Percentiles rank a stretch among this genome's conserved stretches.
These are phyloP conservation scores for Channallabes apus DNA, from an alignment of 2,797 vertebrate genomes.

Conservation along the genomic window DNA sequence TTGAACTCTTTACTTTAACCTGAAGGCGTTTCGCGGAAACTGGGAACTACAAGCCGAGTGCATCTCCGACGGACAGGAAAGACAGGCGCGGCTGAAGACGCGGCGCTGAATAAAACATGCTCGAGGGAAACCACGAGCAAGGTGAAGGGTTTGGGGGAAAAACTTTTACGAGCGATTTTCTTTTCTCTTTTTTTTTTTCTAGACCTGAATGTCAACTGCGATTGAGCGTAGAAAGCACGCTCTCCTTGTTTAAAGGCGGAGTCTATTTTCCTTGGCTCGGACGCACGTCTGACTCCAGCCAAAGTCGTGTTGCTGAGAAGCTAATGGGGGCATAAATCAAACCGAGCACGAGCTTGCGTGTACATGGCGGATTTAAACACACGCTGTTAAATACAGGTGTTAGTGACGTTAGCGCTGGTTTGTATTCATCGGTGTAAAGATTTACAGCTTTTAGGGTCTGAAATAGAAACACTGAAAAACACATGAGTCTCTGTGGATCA, in stretches of 20 bases:
- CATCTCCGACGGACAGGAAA: not conserved
- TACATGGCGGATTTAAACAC: not conserved
- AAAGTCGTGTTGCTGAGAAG: not conserved
- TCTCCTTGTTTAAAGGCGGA: not conserved
- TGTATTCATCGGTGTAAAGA: too few relatives aligned
- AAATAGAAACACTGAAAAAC: not conserved
- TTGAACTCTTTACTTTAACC: not conserved
- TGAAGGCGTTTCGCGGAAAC: not conserved
- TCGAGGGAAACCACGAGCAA: not conserved
- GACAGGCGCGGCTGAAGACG: not conserved
- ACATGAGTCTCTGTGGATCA: not conserved
- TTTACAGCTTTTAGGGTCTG: not conserved
- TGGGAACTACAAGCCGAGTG: not conserved
- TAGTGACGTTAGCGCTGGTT: not conserved
- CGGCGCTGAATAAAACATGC: not conserved
- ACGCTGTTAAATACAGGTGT: not conserved
- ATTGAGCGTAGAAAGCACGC: not conserved
- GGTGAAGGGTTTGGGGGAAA: not conserved
- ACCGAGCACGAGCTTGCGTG: not conserved
- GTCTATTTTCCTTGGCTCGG: not conserved
- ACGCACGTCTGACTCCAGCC: not conserved
- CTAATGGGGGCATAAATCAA: not conserved
- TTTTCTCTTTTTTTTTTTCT: not conserved
- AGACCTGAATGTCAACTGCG: too few relatives aligned
- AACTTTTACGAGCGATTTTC: not conserved